Evolutionary conservation across 2,797 vertebrate genomes (phyloP).

Genomic region (Xenentodon cancila): DNA sequence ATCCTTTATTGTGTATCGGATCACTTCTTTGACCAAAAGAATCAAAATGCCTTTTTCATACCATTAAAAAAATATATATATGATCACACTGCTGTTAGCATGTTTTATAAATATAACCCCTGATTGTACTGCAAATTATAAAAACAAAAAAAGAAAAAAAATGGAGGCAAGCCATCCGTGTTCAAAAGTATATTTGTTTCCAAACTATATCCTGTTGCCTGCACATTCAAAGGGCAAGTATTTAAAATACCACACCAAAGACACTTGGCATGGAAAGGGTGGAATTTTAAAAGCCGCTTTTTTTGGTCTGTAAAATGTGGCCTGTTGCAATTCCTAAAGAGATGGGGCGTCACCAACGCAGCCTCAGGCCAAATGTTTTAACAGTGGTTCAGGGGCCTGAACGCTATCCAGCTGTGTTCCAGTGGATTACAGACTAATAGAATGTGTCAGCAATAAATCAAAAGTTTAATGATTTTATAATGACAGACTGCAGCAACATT

Average conservation of each 20-base stretch:
- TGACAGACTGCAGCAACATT: constrained; percentile 39
- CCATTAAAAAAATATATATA: too few relatives aligned
- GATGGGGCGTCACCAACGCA: constrained; percentile 66
- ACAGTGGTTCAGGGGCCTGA: constrained; percentile 44
- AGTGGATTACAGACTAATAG: constrained; percentile 69
- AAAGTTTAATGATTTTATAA: constrained; percentile 57
- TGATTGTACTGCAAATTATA: constrained; percentile 9
- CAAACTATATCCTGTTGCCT: constrained; percentile 51
- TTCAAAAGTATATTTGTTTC: constrained; percentile 56
- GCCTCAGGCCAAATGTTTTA: constrained; percentile 63
- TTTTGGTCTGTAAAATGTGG: constrained; percentile 70
- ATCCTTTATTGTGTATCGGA: too few relatives aligned
- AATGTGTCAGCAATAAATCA: constrained; percentile 64
- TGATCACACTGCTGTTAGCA: too few relatives aligned
- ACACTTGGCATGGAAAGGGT: constrained; percentile 43
- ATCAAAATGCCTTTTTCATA: too few relatives aligned
- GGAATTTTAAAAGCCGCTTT: constrained; percentile 52
- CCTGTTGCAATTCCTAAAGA: constrained; percentile 65
- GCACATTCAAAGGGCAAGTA: constrained; percentile 33
- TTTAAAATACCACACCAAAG: constrained; percentile 69
- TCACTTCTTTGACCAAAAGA: too few relatives aligned
- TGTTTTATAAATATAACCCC: constrained; percentile 12
- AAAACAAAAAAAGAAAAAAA: constrained; percentile 10
- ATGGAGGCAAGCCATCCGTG: constrained; percentile 13
- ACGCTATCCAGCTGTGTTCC: constrained; percentile 59